Conservation (phyloP, 2,888 invertebrate genomes). For the Physocephala rufipes region DNA sequence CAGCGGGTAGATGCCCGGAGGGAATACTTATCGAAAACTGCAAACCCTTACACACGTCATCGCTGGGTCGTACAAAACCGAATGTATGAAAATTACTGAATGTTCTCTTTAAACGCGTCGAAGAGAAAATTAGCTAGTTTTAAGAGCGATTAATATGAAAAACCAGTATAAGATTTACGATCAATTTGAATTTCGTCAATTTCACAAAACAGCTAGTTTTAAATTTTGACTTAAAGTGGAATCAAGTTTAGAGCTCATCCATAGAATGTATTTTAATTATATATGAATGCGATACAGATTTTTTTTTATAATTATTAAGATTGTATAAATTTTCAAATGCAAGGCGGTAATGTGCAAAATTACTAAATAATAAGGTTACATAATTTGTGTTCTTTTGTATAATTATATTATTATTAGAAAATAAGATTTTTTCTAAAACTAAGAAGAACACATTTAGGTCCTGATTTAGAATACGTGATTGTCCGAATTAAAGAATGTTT, state of each 20-base stretch:
- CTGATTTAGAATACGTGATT: too few species aligned
- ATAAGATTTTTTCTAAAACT: too few species aligned
- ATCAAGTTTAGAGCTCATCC: too few species aligned
- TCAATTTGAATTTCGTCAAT: neutral
- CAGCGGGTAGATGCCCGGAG: conserved; percentile 43
- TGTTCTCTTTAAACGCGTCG: conserved; percentile 47
- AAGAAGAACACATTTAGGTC: too few species aligned
- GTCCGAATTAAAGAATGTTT: too few species aligned
- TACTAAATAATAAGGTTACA: neutral
- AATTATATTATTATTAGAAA: too few species aligned
- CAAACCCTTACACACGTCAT: conserved; percentile 60
- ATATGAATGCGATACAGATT: neutral
- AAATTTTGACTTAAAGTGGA: neutral
- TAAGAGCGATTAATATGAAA: conserved; percentile 2
- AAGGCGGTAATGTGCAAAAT: conserved; percentile 59
- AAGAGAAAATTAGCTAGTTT: conserved; percentile 30
- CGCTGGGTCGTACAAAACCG: conserved; percentile 61
- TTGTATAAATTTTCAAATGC: conserved; percentile 24
- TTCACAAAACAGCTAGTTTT: neutral
- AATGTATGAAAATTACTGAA: conserved; percentile 58
- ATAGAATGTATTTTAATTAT: conserved; percentile 12
- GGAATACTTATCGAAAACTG: conserved; percentile 58
- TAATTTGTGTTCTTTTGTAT: too few species aligned
- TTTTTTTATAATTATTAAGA: neutral
- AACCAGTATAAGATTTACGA: neutral